Conservation (phyloP, 35 echinoderm and acorn worm species). For the Diadema setosum region DNA sequence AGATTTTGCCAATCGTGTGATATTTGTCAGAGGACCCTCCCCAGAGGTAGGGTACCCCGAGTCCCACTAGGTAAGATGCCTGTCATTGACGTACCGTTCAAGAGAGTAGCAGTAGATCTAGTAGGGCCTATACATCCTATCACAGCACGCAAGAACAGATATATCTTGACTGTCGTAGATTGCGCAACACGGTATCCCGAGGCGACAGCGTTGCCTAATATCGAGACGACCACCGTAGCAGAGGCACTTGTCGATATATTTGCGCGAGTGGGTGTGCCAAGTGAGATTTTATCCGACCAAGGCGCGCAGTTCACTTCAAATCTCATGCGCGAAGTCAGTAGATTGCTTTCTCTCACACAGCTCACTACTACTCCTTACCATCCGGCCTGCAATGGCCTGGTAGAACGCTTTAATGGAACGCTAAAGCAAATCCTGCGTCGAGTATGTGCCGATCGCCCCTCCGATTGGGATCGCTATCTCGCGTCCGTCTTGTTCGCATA, state of each 20-base stretch:
- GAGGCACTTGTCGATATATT: constrained; percentile 49
- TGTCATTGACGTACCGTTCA: constrained; percentile 41
- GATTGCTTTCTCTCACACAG: constrained; percentile 2
- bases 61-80: constrained; percentile 28
- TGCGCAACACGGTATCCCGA: constrained; percentile 39
- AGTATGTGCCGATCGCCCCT: constrained; percentile 6
- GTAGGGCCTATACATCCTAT: constrained; percentile 29
- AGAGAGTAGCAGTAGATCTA: constrained; percentile 35
- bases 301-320: constrained; percentile 29
- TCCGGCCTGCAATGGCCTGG: constrained; percentile 59
- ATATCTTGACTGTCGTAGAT: constrained; percentile 22
- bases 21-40: constrained; percentile 37
- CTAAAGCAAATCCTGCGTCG: background rate
- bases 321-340: constrained; percentile 28
- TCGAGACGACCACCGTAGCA: constrained; percentile 39
- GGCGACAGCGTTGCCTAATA: background rate
- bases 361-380: constrained; percentile 70
- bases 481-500: constrained; percentile 25
- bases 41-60: constrained; percentile 16
- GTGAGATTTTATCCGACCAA: background rate
- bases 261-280: constrained; percentile 7
- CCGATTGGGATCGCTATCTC: constrained; percentile 55
- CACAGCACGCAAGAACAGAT: background rate
- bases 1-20: constrained; percentile 32
- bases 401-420: constrained; percentile 70